A percentile compares a stretch with the other conserved stretches of the same genome.
Evolutionary conservation across 2,113 vertebrate species (phyloP).

Genomic region (Serilophus lunatus): DNA sequence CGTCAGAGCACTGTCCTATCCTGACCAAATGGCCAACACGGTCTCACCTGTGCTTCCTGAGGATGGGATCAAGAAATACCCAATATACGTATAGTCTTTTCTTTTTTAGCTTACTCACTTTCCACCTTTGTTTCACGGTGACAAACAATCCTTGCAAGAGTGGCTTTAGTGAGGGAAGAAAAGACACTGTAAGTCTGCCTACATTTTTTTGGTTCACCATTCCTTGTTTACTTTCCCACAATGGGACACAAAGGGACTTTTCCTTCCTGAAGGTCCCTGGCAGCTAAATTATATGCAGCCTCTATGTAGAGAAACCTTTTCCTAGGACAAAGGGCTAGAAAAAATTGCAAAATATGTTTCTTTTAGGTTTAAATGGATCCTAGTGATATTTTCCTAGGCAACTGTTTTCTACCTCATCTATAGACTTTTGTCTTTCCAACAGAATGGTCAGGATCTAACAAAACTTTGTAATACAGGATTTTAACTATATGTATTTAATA

Average conservation of each 20-base stretch:
- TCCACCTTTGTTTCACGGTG: not conserved
- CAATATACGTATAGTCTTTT: accelerated
- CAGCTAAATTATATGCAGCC: not conserved
- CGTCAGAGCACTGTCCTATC: too few relatives aligned
- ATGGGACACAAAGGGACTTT: not conserved
- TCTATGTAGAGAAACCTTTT: not conserved
- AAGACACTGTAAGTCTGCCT: not conserved
- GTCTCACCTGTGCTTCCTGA: not conserved
- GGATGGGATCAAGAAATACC: not conserved
- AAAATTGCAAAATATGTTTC: not conserved
- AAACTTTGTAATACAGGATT: not conserved
- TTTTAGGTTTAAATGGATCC: not conserved
- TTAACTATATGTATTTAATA: not conserved
- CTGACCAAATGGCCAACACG: accelerated
- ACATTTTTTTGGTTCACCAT: not conserved
- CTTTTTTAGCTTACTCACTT: accelerated
- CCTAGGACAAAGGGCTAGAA: not conserved
- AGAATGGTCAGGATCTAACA: not conserved
- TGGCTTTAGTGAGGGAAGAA: not conserved
- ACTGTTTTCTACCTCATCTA: not conserved
- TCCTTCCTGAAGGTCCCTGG: not conserved
- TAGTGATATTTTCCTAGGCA: not conserved
- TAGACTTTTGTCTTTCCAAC: not conserved
- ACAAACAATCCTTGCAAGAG: not conserved
- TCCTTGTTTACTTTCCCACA: not conserved